Base-by-base conservation (phyloP, 2,113 vertebrate genomes). In the Ia io region DNA sequence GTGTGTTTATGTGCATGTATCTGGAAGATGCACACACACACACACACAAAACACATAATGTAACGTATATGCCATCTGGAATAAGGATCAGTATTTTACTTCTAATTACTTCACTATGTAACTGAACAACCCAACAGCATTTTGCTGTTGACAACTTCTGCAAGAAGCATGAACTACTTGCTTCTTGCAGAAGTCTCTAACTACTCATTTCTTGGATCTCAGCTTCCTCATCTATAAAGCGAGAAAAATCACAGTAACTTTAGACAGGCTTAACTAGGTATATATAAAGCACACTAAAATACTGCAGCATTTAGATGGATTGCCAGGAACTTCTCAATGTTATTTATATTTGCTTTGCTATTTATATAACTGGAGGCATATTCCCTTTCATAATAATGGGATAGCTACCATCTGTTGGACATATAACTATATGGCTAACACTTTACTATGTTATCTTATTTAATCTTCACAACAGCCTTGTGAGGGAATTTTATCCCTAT, bases 261-360 rank as follows among this genome's bases (percentile, higher is more conserved):
- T 90, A 96, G 95, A 93, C 51, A 91, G 95, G 95, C 95, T 97
- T 93, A 95, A 93, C 95, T 73, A 79, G 90, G 87, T 32, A 53
- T 84, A 85, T 88, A 92, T 61, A 96, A 96, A 93, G 92, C 80
- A 82, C 90, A 84, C 95, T 93, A 92, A 96, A 96, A 95, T 90
- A 92, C 71, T 80, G 35, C 82, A 70, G 96, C 77, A 82, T 96
- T 95, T 96, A 84, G 95, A 94, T 92, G 88, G 95, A 95, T 88
- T 95, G 96, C 96, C 92, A 96, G 92, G 97, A 95, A 95, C 90
- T 77, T 96, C 96, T 96, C 96, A 53, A 65, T 47, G 94, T 95
- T 97, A 95, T 97, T 97, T 97, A 95, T 97, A 96, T 95, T 97
- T 96, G 82, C 92, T 37, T 83, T 5, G 1, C 96, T 97, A 95